These are phyloP conservation scores for Macrosoma leucophasiata DNA, from an alignment of 2,888 invertebrate genomes.

Conservation along the genomic window DNA sequence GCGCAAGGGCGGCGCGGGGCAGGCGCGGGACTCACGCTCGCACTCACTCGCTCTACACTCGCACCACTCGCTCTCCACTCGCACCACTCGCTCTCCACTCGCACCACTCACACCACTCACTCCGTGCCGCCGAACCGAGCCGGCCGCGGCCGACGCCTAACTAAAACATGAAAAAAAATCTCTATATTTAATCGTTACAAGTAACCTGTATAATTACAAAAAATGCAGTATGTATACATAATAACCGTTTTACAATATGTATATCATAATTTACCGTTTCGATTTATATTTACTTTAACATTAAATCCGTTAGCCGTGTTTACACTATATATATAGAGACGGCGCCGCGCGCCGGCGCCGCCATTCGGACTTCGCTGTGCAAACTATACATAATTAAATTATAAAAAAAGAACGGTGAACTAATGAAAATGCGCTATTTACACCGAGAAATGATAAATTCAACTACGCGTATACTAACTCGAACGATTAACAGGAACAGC, in stretches of 20 bases:
- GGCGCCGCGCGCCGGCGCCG: conserved; percentile 12
- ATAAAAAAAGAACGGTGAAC: too few species aligned
- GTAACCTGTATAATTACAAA: conserved; percentile 72
- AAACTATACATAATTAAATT: conserved; percentile 9
- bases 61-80: conserved; percentile 13
- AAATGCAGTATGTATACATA: conserved; percentile 64
- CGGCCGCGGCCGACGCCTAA: conserved; percentile 39
- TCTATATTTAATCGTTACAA: conserved; percentile 63
- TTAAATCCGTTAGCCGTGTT: conserved; percentile 38
- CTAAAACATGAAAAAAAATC: conserved; percentile 53
- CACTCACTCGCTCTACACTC: conserved; percentile 8
- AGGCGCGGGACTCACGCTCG: conserved; percentile 18
- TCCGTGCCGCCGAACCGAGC: too few species aligned
- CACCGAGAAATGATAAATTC: conserved; percentile 35
- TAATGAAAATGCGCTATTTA: conserved; percentile 32
- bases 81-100: conserved; percentile 20
- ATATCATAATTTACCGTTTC: conserved; percentile 45
- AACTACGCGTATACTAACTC: conserved; percentile 45
- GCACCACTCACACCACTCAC: conserved; percentile 30
- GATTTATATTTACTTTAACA: too few species aligned
- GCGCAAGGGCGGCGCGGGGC: conserved; percentile 17
- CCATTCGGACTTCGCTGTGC: conserved; percentile 13
- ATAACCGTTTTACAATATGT: conserved; percentile 65
- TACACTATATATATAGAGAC: conserved; percentile 36
- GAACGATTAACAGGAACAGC: conserved; percentile 35